Evolutionary conservation across 2,113 vertebrate genomes (phyloP).

Genomic region (Lycaon pictus): DNA sequence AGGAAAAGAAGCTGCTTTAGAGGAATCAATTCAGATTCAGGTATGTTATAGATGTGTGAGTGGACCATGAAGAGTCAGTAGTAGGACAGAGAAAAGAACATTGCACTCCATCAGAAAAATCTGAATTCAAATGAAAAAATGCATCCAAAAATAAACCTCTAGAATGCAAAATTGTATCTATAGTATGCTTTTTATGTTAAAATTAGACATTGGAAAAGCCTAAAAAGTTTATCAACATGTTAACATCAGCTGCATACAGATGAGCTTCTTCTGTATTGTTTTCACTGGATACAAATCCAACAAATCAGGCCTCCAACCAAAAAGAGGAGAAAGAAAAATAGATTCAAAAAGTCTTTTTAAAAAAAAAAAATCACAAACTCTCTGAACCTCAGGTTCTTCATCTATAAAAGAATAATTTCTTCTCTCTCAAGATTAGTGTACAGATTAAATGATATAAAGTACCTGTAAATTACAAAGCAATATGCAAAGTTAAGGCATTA

Average conservation of each 20-base stretch:
- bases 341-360: not conserved
- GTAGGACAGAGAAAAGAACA: not conserved
- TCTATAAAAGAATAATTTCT: constrained; percentile 40
- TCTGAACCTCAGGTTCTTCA: constrained; percentile 7
- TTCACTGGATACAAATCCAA: not conserved
- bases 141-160: not conserved
- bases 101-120: not conserved
- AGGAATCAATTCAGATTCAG: constrained; percentile 4
- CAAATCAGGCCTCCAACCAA: not conserved
- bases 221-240: constrained; percentile 11
- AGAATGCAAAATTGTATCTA: not conserved
- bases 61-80: not conserved
- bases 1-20: not conserved
- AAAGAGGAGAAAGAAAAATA: not conserved
- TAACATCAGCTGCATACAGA: not conserved
- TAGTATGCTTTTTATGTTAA: constrained; percentile 44
- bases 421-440: not conserved
- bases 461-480: constrained; percentile 45
- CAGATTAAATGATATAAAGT: constrained; percentile 42
- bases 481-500: constrained; percentile 43
- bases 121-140: constrained; percentile 13
- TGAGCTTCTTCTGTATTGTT: not conserved
- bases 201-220: not conserved
- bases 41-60: not conserved
- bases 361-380: not conserved